These are phyloP conservation scores for cat (Felis catus) DNA, from an alignment of 2,113 vertebrate genomes.

Conservation along the genomic window F.catus_Fca126_mat1.0 CM031412.1:62300501-62301000, in stretches of 20 bases:
- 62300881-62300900: not conserved
- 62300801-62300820: not conserved
- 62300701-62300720: not conserved
- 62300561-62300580: not conserved
- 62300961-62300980: not conserved
- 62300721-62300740: not conserved
- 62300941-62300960: not conserved
- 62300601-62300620: not conserved
- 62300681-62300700: not conserved
- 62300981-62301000: not conserved
- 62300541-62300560: not conserved
- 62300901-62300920: not conserved
- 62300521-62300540: not conserved
- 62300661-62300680: not conserved
- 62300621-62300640: not conserved
- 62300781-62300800: not conserved
- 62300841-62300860: not conserved
- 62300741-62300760: not conserved
- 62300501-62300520: not conserved
- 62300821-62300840: not conserved
- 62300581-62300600: not conserved
- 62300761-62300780: not conserved
- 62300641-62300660: not conserved
- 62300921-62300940: not conserved
- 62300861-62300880: not conserved